Percentiles rank a stretch among this genome's conserved stretches.
These are phyloP conservation scores for Cerastoderma edule DNA, from an alignment of 2,888 invertebrate genomes.

Conservation along the genomic window DNA sequence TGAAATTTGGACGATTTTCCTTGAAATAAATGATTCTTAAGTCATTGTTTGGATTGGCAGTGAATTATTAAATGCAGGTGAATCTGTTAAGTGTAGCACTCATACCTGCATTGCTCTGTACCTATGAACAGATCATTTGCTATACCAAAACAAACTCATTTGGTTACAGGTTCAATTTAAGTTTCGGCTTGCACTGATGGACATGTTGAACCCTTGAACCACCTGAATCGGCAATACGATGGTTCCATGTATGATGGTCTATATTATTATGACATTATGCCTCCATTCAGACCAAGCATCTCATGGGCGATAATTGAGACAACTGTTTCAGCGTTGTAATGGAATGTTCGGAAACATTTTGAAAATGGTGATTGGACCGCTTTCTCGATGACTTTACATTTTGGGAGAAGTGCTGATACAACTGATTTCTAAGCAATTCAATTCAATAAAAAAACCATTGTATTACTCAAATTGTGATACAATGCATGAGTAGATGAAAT, in stretches of 20 bases:
- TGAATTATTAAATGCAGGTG: too few relatives aligned
- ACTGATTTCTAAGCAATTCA: background rate
- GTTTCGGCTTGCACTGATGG: too few relatives aligned
- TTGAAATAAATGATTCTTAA: too few relatives aligned
- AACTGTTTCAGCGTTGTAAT: constrained; percentile 19
- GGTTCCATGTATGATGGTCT: constrained; percentile 32
- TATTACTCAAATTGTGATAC: background rate
- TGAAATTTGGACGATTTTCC: too few relatives aligned
- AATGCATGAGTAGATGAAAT: background rate
- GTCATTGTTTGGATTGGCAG: too few relatives aligned
- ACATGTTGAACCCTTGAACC: too few relatives aligned
- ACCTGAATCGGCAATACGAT: too few relatives aligned
- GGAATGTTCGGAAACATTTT: constrained; percentile 10
- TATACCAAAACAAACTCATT: too few relatives aligned
- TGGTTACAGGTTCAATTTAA: too few relatives aligned
- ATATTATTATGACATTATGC: constrained; percentile 30
- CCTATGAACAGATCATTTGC: too few relatives aligned
- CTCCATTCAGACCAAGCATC: constrained; percentile 30
- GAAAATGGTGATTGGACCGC: background rate
- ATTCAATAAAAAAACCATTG: constrained; percentile 8
- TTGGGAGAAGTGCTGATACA: constrained; percentile 11
- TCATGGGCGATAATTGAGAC: constrained; percentile 20
- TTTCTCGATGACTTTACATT: constrained; percentile 35
- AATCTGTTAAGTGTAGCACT: too few relatives aligned
- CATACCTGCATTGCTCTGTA: too few relatives aligned